Evolutionary conservation across 2,888 invertebrate genomes (phyloP).

Genomic region (Ariolimax columbianus): DNA sequence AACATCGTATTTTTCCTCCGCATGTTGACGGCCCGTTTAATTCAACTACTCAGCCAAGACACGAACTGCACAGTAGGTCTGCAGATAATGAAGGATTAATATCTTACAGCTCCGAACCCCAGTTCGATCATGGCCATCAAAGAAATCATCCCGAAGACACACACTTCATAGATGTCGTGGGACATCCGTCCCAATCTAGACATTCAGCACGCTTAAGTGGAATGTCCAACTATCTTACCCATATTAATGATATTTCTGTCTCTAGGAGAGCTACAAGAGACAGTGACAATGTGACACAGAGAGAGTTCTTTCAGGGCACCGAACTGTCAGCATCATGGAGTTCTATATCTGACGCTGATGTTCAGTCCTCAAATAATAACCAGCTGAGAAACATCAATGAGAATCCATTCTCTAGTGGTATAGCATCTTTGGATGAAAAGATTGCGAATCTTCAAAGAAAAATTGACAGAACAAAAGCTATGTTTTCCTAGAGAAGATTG

Average conservation of each 20-base stretch:
- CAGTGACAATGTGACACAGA: constrained; percentile 48
- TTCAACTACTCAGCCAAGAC: background rate
- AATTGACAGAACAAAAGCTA: constrained; percentile 68
- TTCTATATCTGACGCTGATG: constrained; percentile 66
- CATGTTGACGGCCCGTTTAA: background rate
- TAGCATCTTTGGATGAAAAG: constrained; percentile 73
- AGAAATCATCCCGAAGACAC: background rate
- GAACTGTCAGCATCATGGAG: constrained; percentile 68
- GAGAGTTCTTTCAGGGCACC: constrained; percentile 59
- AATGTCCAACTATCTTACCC: constrained; percentile 3
- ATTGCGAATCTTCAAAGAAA: constrained; percentile 70
- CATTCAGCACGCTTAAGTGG: background rate
- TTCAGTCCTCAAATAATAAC: constrained; percentile 46
- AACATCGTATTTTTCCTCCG: background rate
- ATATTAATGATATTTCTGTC: constrained; percentile 35
- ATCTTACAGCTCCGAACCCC: background rate
- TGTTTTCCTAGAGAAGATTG: constrained; percentile 57
- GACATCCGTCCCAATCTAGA: background rate
- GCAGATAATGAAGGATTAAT: background rate
- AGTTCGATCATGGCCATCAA: background rate
- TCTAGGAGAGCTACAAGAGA: constrained; percentile 48
- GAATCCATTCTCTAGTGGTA: constrained; percentile 68
- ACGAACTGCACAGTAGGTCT: too few species aligned
- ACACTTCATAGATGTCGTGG: background rate
- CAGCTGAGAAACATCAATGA: constrained; percentile 59